phyloP scores from a whole-genome alignment of 1,140 invertebrate species.

The Drosophila pruinosa region DNA sequence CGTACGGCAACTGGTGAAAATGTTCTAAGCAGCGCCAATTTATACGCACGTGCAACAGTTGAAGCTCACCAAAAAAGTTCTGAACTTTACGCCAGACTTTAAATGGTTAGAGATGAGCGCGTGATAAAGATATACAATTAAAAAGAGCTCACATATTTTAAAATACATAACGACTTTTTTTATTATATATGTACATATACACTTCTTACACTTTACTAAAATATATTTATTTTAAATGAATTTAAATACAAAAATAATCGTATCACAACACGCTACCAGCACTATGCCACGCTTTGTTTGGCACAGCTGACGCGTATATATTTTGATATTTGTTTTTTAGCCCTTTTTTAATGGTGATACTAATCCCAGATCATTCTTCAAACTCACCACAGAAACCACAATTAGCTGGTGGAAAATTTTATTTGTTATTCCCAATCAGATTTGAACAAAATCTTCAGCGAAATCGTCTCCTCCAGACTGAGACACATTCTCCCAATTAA shows the following conservation, averaged over 20 bases:
- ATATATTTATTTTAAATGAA: too few species aligned
- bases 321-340: conserved; percentile 14
- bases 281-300: conserved; percentile 42
- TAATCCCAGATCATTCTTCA: conserved; percentile 32
- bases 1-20: conserved; percentile 45
- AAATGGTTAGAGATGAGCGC: background rate
- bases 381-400: conserved; percentile 72
- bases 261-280: conserved; percentile 2
- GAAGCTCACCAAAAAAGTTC: conserved; percentile 1
- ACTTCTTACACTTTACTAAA: too few species aligned
- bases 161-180: too few species aligned
- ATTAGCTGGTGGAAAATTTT: conserved; percentile 55
- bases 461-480: conserved; percentile 48
- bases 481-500: conserved; percentile 15
- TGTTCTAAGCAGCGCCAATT: conserved; percentile 72
- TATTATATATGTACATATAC: too few species aligned
- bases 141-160: too few species aligned
- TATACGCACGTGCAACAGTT: conserved; percentile 47
- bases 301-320: conserved; percentile 48
- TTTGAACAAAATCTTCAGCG: conserved; percentile 44
- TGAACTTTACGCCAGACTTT: conserved; percentile 13
- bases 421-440: conserved; percentile 57
- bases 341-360: conserved; percentile 5
- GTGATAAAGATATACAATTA: background rate
- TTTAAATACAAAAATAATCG: background rate